Conservation (phyloP, 2,888 invertebrate genomes). For the Nomada ferruginata region DNA sequence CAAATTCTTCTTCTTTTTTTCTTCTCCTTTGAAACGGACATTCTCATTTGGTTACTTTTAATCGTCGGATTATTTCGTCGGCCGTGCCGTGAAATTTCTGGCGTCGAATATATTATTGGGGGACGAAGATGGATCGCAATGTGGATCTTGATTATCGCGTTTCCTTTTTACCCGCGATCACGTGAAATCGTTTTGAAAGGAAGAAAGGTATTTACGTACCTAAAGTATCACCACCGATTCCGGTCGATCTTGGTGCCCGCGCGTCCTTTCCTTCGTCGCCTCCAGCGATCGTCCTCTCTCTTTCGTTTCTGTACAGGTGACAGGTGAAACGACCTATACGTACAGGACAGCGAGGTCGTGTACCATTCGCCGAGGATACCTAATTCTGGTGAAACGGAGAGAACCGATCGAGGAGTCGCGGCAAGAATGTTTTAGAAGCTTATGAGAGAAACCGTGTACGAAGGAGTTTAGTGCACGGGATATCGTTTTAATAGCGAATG, state of each 20-base stretch:
- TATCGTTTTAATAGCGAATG: constrained; percentile 36
- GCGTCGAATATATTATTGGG: background rate
- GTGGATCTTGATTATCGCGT: too few relatives aligned
- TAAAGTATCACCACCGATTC: constrained; percentile 45
- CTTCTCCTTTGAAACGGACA: background rate
- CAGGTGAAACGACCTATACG: constrained; percentile 74
- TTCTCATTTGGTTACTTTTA: background rate
- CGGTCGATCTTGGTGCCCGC: constrained; percentile 54
- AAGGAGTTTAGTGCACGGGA: background rate
- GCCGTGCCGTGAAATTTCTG: background rate
- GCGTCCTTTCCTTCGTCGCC: constrained; percentile 68
- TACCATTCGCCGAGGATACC: constrained; percentile 68
- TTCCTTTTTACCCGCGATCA: background rate
- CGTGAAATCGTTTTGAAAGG: background rate
- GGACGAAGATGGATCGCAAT: background rate
- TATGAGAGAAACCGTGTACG: constrained; percentile 53
- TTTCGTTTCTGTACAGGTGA: constrained; percentile 72
- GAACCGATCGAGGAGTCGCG: constrained; percentile 62
- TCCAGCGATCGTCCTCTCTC: constrained; percentile 72
- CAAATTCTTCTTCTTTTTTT: constrained; percentile 17
- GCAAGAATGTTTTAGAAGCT: constrained; percentile 57
- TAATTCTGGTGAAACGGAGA: constrained; percentile 69
- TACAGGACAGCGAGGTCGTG: constrained; percentile 70
- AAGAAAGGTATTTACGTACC: constrained; percentile 2
- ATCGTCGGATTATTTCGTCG: background rate